Evolutionary conservation across 1,140 invertebrate genomes (phyloP).

Genomic region (Delia radicum): DNA sequence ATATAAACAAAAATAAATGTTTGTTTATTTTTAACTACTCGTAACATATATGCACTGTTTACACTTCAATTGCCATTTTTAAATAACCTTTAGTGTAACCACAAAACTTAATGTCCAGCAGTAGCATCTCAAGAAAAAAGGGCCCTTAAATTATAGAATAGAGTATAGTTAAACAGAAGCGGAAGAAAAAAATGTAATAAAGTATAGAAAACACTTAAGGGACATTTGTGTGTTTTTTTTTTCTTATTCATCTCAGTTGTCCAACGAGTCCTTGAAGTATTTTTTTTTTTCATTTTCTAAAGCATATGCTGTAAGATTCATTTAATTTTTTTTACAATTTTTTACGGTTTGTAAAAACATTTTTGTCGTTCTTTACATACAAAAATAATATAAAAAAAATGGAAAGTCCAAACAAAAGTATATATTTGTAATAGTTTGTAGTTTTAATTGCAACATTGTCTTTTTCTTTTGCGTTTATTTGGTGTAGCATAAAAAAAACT

Average conservation of each 20-base stretch:
- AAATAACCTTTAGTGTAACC: neutral
- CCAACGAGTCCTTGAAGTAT: neutral
- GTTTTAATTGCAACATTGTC: constrained; percentile 22
- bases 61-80: neutral
- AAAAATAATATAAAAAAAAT: too few relatives aligned
- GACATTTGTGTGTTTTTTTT: neutral
- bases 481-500: neutral
- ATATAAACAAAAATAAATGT: too few relatives aligned
- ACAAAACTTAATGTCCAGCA: neutral
- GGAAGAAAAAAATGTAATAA: neutral
- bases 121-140: neutral
- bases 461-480: neutral
- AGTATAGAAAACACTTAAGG: constrained; percentile 12
- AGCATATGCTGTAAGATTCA: neutral
- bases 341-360: neutral
- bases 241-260: neutral
- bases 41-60: too few relatives aligned
- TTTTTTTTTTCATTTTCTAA: neutral
- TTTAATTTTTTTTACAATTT: neutral
- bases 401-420: neutral
- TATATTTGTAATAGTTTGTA: constrained; percentile 12
- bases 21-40: too few relatives aligned
- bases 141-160: neutral
- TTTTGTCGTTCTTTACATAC: too few relatives aligned
- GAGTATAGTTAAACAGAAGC: neutral